Evolutionary conservation across 2,113 vertebrate genomes (phyloP), one percentile per base, ranked within the genome.

Genomic region (Ceyx cyanopectus): DNA sequence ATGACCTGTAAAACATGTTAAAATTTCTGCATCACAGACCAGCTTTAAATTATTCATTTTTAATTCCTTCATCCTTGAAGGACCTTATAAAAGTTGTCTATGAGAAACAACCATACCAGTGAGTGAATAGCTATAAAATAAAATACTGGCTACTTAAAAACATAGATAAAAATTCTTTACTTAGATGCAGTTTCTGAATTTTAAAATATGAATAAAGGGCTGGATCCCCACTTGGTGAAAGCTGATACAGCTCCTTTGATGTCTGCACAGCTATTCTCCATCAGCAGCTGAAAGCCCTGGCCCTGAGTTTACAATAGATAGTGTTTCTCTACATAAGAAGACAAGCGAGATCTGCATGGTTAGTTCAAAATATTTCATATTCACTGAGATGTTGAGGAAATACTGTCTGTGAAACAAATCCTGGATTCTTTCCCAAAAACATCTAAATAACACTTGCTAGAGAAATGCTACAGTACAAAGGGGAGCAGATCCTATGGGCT

Each of bases 31-130:
- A 81, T 94, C 84, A 80, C n/a, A 93, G 86, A 69, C 81, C 27
- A 82, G 78, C 30, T 77, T 96, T 96, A 96, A 96, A 92, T 96
- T 93, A 95, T 92, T 94, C 70, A 93, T 92, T 92, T 88, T 92
- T 95, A 95, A 96, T 96, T 90, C 70, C 37, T 85, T 93, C 74
- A 73, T 62, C 86, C 94, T 95, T 93, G 74, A 94, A 94, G 74
- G 54, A 90, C 83, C 80, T 96, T 94, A 50, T 96, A 93, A 96
- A 92, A 68, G 77, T 34, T 66, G 82, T 78, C 76, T 96, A 83
- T n/a, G 57, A 90, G 82, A 89, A 96, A 93, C 92, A 94, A 85
- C 87, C 74, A 81, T 93, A 68, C 67, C 67, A 82, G 86, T 66
- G 78, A 92, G 74, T 41, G 58, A 94, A 85, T 19, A 87, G 70